Evolutionary conservation across 2,797 vertebrate genomes (phyloP), one percentile per base, ranked within the genome.

Genomic region (Tolypeutes matacus): DNA sequence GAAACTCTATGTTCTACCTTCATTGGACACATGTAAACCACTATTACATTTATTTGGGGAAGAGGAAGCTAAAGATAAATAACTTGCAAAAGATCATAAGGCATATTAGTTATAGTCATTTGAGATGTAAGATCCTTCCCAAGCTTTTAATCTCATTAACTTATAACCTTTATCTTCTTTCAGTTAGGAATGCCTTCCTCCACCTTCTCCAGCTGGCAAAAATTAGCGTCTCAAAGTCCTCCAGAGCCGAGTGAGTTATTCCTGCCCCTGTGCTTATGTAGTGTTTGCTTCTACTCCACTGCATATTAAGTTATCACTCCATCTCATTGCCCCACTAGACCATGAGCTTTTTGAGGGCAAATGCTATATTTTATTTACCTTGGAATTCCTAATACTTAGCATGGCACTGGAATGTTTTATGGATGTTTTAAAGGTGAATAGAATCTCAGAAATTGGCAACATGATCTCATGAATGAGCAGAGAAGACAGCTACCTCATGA

Each of bases 311-410:
- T 95, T 6, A 46, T 65, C 29, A 75, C 76, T 95, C 77, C 75
- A 46, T 75, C 18, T 39, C 20, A 89, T 29, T 88, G 6, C 27
- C n/a, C 27, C 36, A 89, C 17, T 62, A 80, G n/a, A 87, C 20
- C 46, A 34, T n/a, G 53, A 94, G 65, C 27, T 60, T 94, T 93
- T 76, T 70, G 60, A 93, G 65, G 65, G 53, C 21, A 86, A 93
- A 76, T 73, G 36, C 23, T 72, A 21, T 76, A 11, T 91, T 94
- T 94, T 84, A 93, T 77, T 95, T 46, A 93, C 58, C 49, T 17
- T 70, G 36, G 51, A 86, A 89, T 89, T 42, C 27, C 27, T 2
- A 36, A 25, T 89, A 46, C 17, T 65, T 82, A 64, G 20, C 7
- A 39, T 76, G 46, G 49, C 29, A 51, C 46, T 17, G 31, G 14